A percentile compares a stretch with the other conserved stretches of the same genome.
Evolutionary conservation across 2,888 invertebrate genomes (phyloP).

Genomic region (Protonemura montana): DNA sequence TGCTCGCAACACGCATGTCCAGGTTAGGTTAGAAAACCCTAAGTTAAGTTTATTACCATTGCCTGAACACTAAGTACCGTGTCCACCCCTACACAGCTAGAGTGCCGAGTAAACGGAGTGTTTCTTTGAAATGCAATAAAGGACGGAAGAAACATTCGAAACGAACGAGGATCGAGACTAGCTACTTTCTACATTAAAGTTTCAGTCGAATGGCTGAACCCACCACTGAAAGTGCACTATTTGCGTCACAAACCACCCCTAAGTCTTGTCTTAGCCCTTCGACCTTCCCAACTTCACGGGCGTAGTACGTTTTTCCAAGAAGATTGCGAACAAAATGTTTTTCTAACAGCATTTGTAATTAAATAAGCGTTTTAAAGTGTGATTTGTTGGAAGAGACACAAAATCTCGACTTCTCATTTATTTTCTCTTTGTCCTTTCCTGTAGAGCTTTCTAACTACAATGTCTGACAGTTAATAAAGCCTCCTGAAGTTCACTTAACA

Average conservation of each 20-base stretch:
- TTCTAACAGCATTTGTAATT: neutral
- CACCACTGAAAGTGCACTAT: neutral
- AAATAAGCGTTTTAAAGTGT: neutral
- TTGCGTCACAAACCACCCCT: neutral
- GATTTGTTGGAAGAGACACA: neutral
- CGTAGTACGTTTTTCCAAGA: neutral
- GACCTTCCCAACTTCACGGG: neutral
- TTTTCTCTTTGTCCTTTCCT: neutral
- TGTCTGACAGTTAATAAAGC: neutral
- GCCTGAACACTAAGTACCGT: too few species aligned
- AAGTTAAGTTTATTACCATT: too few species aligned
- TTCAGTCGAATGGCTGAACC: neutral
- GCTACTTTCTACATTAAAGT: too few species aligned
- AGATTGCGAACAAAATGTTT: neutral
- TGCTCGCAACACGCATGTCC: too few species aligned
- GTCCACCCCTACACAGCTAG: too few species aligned
- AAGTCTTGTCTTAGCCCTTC: neutral
- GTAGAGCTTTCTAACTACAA: neutral
- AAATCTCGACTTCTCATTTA: neutral
- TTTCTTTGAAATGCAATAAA: neutral
- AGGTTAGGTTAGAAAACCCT: too few species aligned
- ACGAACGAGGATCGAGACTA: neutral
- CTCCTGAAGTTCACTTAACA: too few species aligned
- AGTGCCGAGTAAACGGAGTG: too few species aligned
- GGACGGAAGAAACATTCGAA: neutral